Conservation (phyloP, 2,113 vertebrate species). For the Alethe diademata region DNA sequence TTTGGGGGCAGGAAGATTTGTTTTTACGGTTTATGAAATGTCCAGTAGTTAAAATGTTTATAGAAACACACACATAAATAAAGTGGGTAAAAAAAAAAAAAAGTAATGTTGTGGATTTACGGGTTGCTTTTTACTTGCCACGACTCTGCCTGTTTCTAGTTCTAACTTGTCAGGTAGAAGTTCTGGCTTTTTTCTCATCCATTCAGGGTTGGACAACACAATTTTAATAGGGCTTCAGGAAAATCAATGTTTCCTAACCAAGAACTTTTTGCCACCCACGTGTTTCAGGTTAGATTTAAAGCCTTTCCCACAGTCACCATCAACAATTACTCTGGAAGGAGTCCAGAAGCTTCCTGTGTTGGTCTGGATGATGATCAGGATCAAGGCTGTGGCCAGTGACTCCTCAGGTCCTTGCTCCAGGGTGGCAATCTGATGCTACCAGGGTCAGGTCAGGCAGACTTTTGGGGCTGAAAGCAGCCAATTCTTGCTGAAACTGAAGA, state of each 20-base stretch:
- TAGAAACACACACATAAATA: slow-evolving; percentile 46
- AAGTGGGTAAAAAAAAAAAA: slow-evolving; percentile 30
- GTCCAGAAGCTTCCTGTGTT: background rate
- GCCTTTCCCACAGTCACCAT: background rate
- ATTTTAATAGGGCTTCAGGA: background rate
- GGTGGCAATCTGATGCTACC: background rate
- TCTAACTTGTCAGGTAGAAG: background rate
- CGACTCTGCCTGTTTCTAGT: background rate
- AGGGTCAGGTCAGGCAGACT: background rate
- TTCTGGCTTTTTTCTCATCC: background rate
- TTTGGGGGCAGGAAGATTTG: slow-evolving; percentile 2
- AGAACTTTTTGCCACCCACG: background rate
- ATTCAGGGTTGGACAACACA: background rate
- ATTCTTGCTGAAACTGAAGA: background rate
- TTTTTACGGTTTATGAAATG: slow-evolving; percentile 40
- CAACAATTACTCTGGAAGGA: background rate
- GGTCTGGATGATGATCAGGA: background rate
- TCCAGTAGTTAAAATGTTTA: slow-evolving; percentile 39
- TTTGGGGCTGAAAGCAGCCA: background rate
- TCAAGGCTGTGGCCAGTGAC: background rate
- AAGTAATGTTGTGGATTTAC: background rate
- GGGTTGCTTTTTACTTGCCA: background rate
- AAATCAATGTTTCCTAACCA: background rate
- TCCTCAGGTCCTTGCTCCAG: background rate
- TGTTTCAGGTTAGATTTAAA: background rate